These are phyloP conservation scores for Macropis europaea DNA, from an alignment of 2,888 invertebrate species.

Conservation along the genomic window DNA sequence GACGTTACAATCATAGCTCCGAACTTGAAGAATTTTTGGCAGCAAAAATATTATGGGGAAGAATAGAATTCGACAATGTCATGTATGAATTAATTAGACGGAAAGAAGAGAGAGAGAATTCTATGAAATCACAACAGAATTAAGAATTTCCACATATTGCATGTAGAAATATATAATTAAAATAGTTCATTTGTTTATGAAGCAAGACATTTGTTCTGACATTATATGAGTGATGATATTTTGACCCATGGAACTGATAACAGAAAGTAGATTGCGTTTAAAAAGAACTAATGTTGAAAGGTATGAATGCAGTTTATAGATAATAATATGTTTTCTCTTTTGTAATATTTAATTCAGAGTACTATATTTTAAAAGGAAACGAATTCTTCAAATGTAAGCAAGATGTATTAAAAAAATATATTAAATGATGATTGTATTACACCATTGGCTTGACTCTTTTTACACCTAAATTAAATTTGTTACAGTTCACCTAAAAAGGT, in stretches of 20 bases:
- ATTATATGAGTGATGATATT: neutral
- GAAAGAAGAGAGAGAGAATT: neutral
- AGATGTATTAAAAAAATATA: neutral
- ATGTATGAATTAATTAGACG: rapidly evolving
- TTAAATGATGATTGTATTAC: neutral
- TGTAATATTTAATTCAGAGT: neutral
- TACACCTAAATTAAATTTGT: neutral
- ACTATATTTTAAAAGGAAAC: constrained; percentile 1
- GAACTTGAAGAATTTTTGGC: neutral
- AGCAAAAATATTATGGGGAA: neutral
- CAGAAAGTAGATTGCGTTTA: constrained; percentile 10
- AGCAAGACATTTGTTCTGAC: neutral
- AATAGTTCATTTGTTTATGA: neutral
- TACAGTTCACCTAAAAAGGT: neutral
- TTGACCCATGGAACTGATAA: neutral
- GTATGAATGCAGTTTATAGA: constrained; percentile 2
- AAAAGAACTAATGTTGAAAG: constrained; percentile 12
- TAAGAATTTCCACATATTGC: no score
- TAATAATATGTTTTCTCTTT: neutral
- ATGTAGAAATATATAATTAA: neutral
- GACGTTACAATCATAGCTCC: no score
- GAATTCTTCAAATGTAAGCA: constrained; percentile 5
- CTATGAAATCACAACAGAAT: neutral
- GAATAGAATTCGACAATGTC: rapidly evolving
- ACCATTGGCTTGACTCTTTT: neutral